phyloP scores from a whole-genome alignment of 2,888 invertebrate species.

The Megastigmus dorsalis region DNA sequence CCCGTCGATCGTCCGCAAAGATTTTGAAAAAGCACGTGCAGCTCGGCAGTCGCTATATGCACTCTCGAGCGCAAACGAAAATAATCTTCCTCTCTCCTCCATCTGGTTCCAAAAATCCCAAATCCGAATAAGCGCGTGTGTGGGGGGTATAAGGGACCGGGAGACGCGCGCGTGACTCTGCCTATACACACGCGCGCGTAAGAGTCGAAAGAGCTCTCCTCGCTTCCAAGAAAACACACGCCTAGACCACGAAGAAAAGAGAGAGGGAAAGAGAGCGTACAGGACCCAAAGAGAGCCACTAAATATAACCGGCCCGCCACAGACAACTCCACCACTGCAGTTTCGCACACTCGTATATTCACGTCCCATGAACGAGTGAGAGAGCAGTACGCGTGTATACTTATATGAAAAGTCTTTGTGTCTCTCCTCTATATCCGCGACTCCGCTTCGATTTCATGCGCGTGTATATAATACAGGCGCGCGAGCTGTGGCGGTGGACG shows the following conservation, averaged over 20 bases:
- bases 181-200: background rate
- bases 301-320: conserved; percentile 50
- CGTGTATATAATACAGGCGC: no score
- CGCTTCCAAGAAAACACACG: conserved; percentile 40
- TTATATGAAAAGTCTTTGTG: conserved; percentile 48
- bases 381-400: no score
- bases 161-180: conserved; percentile 13
- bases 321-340: conserved; percentile 2
- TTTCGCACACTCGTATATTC: background rate
- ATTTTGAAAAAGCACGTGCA: no score
- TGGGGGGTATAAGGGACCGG: background rate
- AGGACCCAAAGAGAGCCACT: conserved; percentile 52
- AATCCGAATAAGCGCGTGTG: conserved; percentile 22
- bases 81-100: no score
- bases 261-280: conserved; percentile 21
- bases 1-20: no score
- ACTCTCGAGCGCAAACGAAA: no score
- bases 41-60: no score
- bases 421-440: no score
- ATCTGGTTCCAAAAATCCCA: conserved; percentile 21
- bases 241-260: conserved; percentile 15
- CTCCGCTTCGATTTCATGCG: conserved; percentile 40
- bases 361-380: no score
- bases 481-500: no score
- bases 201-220: background rate